Base-by-base conservation (phyloP, 2,888 invertebrate genomes). In the Arge pagana region DNA sequence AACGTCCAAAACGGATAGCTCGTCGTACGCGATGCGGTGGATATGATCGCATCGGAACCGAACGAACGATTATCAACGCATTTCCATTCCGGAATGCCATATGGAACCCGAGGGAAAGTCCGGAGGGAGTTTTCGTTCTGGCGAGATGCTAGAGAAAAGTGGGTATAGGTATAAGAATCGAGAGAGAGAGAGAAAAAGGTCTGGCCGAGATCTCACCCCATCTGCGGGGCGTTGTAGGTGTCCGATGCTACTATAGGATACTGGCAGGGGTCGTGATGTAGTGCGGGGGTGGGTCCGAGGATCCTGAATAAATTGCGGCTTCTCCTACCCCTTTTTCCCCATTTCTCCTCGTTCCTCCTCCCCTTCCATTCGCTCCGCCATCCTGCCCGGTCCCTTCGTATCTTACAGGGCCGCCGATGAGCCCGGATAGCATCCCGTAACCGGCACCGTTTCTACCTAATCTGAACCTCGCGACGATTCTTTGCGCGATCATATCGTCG, bases 251-350 rank as follows among this genome's bases (percentile, higher is more conserved):
- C 45, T 33, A 45, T n/a, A 23, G 43, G 50, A 48, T 33, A 35
- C 35, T 41, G 35, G 42, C 31, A 42, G 50, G 50, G 50, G 50
- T 43, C 19, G 50, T 51, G 42, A 51, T 41, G 50, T 51, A 51
- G 50, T 24, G 15, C 35, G 26, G 35, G 50, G 50, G 50, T 31
- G 30, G 42, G 50, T 51, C 50, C 50, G 43, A 51, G 35, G 24
- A 51, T 43, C 36, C 50, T 51, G 43, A 51, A 51, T 51, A 51
- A 51, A 51, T 51, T 51, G 50, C 50, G 35, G 50, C 8, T 35
- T 43, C 50, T 51, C 43, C 50, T 35, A 51, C 28, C 43, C 50
- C 50, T 51, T 51, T 43, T 11, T 35, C 21, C 8, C 2, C 30
- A 19, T 18, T 48, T 10, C 16, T 18, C 19, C 39, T 39, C 19